Evolutionary conservation across 2,797 vertebrate genomes (phyloP).

Genomic region (Linurgus olivaceus): DNA sequence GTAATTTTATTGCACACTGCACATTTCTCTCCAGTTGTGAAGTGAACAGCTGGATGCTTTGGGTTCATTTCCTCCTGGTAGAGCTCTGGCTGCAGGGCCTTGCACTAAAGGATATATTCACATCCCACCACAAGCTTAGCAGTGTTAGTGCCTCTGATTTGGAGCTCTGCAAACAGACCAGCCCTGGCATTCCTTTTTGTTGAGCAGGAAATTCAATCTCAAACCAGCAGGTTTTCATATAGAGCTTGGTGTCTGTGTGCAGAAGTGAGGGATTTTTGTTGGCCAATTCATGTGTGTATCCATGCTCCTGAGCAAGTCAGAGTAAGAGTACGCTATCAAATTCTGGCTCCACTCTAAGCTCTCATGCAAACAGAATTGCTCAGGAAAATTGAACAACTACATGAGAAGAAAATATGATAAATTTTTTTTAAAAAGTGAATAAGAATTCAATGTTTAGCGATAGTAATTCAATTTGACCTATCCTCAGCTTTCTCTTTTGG

Average conservation of each 20-base stretch:
- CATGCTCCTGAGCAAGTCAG: background rate
- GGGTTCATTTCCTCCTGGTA: background rate
- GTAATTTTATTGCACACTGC: background rate
- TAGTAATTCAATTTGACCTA: background rate
- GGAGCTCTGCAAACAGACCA: background rate
- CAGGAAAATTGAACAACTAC: background rate
- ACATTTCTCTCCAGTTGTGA: background rate
- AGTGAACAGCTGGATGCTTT: background rate
- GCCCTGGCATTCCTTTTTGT: background rate
- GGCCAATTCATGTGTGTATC: background rate
- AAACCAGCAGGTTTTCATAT: background rate
- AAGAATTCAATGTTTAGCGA: background rate
- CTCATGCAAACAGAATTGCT: background rate
- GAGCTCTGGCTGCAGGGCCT: background rate
- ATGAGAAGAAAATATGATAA: background rate
- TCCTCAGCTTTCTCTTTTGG: background rate
- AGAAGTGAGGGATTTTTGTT: background rate
- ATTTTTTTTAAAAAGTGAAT: background rate
- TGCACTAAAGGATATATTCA: background rate
- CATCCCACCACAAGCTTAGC: background rate
- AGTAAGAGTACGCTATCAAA: background rate
- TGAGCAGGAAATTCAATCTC: background rate
- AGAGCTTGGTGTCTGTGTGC: background rate
- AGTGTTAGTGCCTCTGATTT: background rate
- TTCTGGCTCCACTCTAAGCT: background rate